Percentiles rank a stretch among this genome's conserved stretches.
These are phyloP conservation scores for Aegypius monachus DNA, from an alignment of 2,113 vertebrate genomes.

Conservation along the genomic window DNA sequence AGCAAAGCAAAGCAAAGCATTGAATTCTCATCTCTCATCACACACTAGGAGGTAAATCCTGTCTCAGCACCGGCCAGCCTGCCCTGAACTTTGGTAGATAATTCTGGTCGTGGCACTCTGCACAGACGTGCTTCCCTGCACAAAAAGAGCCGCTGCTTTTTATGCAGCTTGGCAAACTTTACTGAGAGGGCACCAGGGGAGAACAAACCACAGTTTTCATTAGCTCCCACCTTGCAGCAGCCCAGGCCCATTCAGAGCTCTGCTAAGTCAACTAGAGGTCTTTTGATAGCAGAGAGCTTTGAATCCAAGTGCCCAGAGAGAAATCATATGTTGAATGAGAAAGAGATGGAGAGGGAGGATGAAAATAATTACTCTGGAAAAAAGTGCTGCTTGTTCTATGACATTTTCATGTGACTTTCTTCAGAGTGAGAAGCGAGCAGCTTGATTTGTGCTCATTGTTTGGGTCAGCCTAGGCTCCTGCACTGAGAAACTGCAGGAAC, in stretches of 20 bases:
- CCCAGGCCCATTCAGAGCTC: neutral
- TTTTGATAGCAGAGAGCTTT: neutral
- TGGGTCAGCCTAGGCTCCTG: neutral
- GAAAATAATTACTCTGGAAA: neutral
- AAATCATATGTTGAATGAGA: neutral
- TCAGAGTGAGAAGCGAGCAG: conserved; percentile 7
- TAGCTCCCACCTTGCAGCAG: neutral
- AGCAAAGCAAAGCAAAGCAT: neutral
- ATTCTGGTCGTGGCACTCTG: neutral
- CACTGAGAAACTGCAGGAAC: conserved; percentile 31
- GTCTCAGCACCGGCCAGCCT: neutral
- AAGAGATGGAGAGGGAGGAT: neutral
- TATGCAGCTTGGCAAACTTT: neutral
- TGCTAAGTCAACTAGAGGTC: neutral
- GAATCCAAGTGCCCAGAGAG: neutral
- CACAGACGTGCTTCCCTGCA: neutral
- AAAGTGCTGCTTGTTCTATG: neutral
- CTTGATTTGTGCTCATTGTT: conserved; percentile 45
- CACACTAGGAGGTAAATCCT: conserved; percentile 43
- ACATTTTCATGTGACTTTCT: conserved; percentile 48
- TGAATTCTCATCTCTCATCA: conserved; percentile 47
- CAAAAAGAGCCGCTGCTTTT: neutral
- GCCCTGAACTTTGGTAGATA: neutral
- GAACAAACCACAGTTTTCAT: neutral
- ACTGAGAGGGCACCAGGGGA: neutral